Base-by-base conservation (phyloP, 1,140 invertebrate genomes). In the Drosophila repleta region DNA sequence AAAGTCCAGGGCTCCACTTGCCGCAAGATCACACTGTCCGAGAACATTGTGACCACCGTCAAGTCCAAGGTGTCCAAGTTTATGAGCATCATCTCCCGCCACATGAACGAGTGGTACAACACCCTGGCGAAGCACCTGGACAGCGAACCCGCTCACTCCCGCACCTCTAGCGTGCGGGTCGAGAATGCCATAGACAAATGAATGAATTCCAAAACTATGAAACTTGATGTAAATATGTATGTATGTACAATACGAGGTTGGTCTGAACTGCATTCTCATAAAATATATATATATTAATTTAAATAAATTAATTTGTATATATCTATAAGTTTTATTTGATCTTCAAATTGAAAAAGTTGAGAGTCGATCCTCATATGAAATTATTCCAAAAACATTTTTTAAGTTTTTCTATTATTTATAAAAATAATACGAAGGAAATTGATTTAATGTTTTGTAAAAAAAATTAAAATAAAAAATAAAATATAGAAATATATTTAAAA, bases 61-160 rank as follows among this genome's bases (percentile, higher is more conserved):
- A 90, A 90, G 37, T 64, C 76, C 2, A 90, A 84, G 58, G 81
- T 90, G 0, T 70, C 74, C 35, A 89, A 72, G 26, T 73, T 91
- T 11, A 74, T 91, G 13, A 77, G 71, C 65, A 90, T 91, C 20
- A 67, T 91, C 29, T 75, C 90, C 8, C 66, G 69, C 6, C 90
- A 91, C 24, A 89, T 91, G 58, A 77, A 72, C 55, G 90, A 91
- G 4, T 91, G 82, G 90, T 91, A 91, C 49, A 88, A 84, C 32
- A 91, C 90, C 11, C 29, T 91, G 32, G 56, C 90, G 0, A 87
- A 77, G 32, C 90, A 90, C 5, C 15, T 91, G 32, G 79, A 88
- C 0, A 45, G 66, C 17, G 72, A 79, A 0, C 29, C 24, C 0
- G 52, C 10, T 0, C 48, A 18, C 11, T 1, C 20, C 0, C 41